Evolutionary conservation across 2,797 vertebrate genomes (phyloP), one percentile per base, ranked within the genome.

Genomic region (Zalophus californianus): DNA sequence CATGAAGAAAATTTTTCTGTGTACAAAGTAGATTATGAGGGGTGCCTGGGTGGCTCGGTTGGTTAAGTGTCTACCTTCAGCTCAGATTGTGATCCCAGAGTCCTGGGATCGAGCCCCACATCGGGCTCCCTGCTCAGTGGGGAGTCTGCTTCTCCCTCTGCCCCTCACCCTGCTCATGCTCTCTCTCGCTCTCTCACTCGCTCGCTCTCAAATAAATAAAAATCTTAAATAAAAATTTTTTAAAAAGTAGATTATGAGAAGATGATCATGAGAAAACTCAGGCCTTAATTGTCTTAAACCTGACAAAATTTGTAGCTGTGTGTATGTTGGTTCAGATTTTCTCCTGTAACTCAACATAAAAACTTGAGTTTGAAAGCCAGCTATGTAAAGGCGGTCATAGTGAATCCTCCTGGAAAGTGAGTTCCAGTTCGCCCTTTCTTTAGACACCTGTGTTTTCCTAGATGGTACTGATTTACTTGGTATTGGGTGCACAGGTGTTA

Each of bases 401-500:
- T 23, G 41, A 25, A 14, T 38, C 58, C 25, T 32, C 7, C 52
- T 20, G 20, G 25, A 29, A n/a, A 54, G 27, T 15, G 50, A 35
- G 80, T 3, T 73, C 9, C 18, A 44, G 5, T 20, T 70, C 13
- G 1, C 14, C 41, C 3, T 54, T 90, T 52, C 48, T 79, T 44
- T n/a, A 52, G 20, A 58, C 15, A 27, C 0, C 72, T 14, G 25
- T 5, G 38, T 73, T 38, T 56, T 78, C 23, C 60, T 20, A 11
- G 56, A 0, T 8, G 21, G 14, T 77, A 1, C 2, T 48, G 58
- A 70, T 25, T n/a, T 7, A 1, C 35, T 78, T 38, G 11, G 12
- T 13, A 1, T 0, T 0, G 11, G 25, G 60, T 5, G 7, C 27
- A 4, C 7, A 0, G 13, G 3, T 56, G 64, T 56, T 10, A 12